Evolutionary conservation across 2,888 invertebrate species (phyloP).

Genomic region (Endotricha flammealis): DNA sequence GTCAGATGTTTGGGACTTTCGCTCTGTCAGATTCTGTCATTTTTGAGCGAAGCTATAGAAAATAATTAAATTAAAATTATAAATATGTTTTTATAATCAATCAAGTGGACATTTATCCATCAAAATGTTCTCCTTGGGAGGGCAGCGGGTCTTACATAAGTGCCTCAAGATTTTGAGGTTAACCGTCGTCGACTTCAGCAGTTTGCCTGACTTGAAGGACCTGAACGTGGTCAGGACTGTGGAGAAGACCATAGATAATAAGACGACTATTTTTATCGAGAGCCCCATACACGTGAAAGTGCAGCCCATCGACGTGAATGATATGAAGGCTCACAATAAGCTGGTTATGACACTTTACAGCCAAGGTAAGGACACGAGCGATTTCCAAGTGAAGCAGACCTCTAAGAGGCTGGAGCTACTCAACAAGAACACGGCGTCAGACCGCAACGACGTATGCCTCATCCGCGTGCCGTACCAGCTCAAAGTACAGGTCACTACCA

Average conservation of each 20-base stretch:
- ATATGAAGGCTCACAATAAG: constrained; percentile 61
- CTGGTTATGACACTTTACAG: constrained; percentile 69
- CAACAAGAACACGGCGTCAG: constrained; percentile 59
- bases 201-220: constrained; percentile 62
- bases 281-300: constrained; percentile 73
- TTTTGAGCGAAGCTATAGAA: constrained; percentile 27
- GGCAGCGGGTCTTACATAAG: constrained; percentile 62
- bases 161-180: constrained; percentile 75
- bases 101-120: constrained; percentile 17
- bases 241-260: constrained; percentile 67
- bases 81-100: constrained; percentile 35
- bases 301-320: constrained; percentile 66
- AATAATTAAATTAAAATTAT: constrained; percentile 37
- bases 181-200: constrained; percentile 60
- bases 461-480: constrained; percentile 70
- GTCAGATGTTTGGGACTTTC: constrained; percentile 41
- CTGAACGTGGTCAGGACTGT: constrained; percentile 67
- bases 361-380: constrained; percentile 59
- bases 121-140: constrained; percentile 58
- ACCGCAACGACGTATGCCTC: constrained; percentile 64
- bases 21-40: too few relatives aligned
- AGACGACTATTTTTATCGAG: constrained; percentile 68
- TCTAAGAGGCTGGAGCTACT: constrained; percentile 66
- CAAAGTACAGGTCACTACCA: constrained; percentile 63
- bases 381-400: constrained; percentile 70